Evolutionary conservation across 2,888 invertebrate species (phyloP).

Genomic region (Dione vanillae): DNA sequence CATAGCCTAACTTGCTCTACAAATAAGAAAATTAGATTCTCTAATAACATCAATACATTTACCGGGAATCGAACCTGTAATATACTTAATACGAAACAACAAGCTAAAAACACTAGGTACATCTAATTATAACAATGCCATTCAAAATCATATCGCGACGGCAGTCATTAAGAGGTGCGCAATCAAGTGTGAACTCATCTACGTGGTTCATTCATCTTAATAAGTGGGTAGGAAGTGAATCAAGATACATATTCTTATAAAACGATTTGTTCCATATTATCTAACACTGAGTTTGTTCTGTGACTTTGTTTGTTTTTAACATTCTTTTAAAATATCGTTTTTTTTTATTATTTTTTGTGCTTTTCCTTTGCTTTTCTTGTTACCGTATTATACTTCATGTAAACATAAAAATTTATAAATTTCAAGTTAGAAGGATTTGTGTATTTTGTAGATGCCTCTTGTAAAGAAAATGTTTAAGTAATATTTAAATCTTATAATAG

Average conservation of each 20-base stretch:
- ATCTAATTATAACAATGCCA: constrained; percentile 16
- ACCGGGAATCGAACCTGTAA: neutral
- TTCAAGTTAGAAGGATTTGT: too few relatives aligned
- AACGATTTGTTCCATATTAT: constrained; percentile 19
- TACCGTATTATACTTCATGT: too few relatives aligned
- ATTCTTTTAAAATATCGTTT: neutral
- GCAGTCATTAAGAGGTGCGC: constrained; percentile 36
- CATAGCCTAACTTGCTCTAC: too few relatives aligned
- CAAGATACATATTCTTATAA: constrained; percentile 22
- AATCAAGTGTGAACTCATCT: constrained; percentile 37
- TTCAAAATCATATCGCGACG: constrained; percentile 12
- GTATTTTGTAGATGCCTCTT: too few relatives aligned
- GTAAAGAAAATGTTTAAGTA: too few relatives aligned
- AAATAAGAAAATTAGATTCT: too few relatives aligned
- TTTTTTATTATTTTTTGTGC: neutral
- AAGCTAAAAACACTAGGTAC: neutral
- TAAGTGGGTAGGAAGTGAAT: constrained; percentile 39
- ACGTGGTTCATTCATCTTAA: constrained; percentile 42
- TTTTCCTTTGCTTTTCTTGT: too few relatives aligned
- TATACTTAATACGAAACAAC: neutral
- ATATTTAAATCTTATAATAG: too few relatives aligned
- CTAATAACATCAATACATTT: neutral
- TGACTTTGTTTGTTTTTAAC: neutral
- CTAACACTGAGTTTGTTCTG: neutral
- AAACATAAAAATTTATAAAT: too few relatives aligned